Conservation (phyloP, 2,888 invertebrate genomes). For the Flexamia atlantica region DNA sequence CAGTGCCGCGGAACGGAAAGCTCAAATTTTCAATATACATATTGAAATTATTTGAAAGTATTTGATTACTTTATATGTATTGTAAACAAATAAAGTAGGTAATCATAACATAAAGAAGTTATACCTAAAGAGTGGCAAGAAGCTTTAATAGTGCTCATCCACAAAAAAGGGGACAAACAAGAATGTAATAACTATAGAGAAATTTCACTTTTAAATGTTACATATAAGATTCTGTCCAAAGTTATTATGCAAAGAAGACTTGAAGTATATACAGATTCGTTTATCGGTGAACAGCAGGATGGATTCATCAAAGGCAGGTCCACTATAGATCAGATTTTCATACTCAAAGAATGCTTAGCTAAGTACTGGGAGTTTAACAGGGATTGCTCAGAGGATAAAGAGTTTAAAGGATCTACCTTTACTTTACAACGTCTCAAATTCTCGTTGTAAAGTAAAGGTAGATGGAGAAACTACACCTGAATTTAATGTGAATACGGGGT, state of each 20-base stretch:
- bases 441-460: too few species aligned
- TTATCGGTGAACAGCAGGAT: constrained; percentile 6
- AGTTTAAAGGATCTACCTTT: not conserved
- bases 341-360: constrained; percentile 6
- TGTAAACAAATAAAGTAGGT: too few species aligned
- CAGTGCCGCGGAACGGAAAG: too few species aligned
- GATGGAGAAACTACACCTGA: not conserved
- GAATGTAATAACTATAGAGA: too few species aligned
- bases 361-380: constrained; percentile 16
- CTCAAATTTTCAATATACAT: too few species aligned
- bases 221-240: constrained; percentile 8
- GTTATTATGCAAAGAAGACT: constrained; percentile 9
- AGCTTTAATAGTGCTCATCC: constrained; percentile 22
- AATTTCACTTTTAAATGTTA: constrained; percentile 20
- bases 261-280: constrained; percentile 22
- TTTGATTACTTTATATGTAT: too few species aligned
- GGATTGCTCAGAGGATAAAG: constrained; percentile 1
- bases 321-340: too few species aligned
- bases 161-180: too few species aligned
- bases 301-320: constrained; percentile 11
- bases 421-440: not conserved
- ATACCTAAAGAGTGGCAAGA: constrained; percentile 5
- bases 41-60: too few species aligned
- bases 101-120: constrained; percentile 19
- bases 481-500: constrained; percentile 17